These are phyloP conservation scores for Euclidia mi DNA, from an alignment of 2,888 invertebrate species.

Conservation along the genomic window DNA sequence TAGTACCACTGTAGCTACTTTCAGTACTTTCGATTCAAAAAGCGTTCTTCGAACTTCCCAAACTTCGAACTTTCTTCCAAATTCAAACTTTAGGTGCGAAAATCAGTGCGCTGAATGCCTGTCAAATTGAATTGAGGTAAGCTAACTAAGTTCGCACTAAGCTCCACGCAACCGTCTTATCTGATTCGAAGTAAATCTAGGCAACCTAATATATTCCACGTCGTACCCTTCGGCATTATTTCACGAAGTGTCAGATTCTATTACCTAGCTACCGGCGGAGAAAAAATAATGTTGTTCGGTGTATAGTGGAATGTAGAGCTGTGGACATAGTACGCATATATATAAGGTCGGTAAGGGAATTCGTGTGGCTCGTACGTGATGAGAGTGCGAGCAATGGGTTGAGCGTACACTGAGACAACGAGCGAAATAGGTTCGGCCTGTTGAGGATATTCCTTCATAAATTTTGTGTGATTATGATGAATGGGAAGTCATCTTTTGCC, in stretches of 20 bases:
- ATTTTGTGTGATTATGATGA: too few species aligned
- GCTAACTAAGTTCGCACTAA: too few species aligned
- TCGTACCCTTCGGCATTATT: conserved; percentile 4
- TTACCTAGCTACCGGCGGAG: conserved; percentile 25
- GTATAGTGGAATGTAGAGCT: conserved; percentile 51
- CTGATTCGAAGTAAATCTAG: conserved; percentile 29
- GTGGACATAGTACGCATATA: conserved; percentile 51
- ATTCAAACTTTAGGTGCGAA: too few species aligned
- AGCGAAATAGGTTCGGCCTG: neutral
- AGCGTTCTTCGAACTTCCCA: too few species aligned
- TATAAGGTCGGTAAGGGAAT: conserved; percentile 55
- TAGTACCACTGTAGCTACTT: too few species aligned
- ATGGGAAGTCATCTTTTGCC: too few species aligned
- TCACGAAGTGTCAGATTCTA: conserved; percentile 21
- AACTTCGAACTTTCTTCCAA: too few species aligned
- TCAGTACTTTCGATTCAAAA: too few species aligned
- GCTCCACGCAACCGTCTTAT: too few species aligned
- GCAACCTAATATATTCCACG: conserved; percentile 25
- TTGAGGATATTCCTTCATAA: too few species aligned
- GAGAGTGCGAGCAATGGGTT: conserved; percentile 23
- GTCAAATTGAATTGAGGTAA: too few species aligned
- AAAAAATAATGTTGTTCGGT: conserved; percentile 36
- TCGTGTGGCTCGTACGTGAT: conserved; percentile 51
- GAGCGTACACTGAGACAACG: conserved; percentile 1
- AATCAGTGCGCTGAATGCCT: too few species aligned